A percentile compares a stretch with the other conserved stretches of the same genome.
Conservation (phyloP, 2,888 invertebrate species). For the Drosophila neotestacea region DNA sequence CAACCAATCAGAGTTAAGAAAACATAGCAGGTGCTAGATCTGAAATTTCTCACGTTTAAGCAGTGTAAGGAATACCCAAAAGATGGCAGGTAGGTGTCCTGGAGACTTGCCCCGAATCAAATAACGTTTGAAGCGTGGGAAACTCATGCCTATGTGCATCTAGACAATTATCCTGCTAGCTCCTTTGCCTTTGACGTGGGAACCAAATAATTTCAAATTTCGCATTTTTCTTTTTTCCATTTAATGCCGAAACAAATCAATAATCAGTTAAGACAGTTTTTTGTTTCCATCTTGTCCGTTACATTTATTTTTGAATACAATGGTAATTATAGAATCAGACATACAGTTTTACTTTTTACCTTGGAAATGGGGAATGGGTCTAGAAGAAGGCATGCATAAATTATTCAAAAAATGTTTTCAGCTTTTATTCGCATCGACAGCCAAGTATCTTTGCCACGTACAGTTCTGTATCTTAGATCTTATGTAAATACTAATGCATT, state of each 20-base stretch:
- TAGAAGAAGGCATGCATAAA: no score
- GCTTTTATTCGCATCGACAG: no score
- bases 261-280: conserved; percentile 20
- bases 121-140: conserved; percentile 77
- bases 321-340: not conserved
- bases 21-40: conserved; percentile 74
- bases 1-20: conserved; percentile 68
- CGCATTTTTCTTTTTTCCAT: conserved; percentile 26
- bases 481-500: not conserved
- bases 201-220: conserved; percentile 39
- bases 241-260: conserved; percentile 7
- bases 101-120: conserved; percentile 51
- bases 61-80: conserved; percentile 32
- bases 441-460: not conserved
- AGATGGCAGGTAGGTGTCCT: conserved; percentile 72
- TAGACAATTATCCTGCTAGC: conserved; percentile 49
- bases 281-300: conserved; percentile 6
- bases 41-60: conserved; percentile 79
- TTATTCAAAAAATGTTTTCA: no score
- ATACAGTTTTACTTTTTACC: not conserved
- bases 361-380: no score
- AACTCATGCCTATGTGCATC: conserved; percentile 44
- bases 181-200: conserved; percentile 56
- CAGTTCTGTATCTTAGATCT: not conserved
- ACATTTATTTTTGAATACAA: not conserved